Evolutionary conservation across 2,113 vertebrate genomes (phyloP).

Genomic region (Spea bombifrons): DNA sequence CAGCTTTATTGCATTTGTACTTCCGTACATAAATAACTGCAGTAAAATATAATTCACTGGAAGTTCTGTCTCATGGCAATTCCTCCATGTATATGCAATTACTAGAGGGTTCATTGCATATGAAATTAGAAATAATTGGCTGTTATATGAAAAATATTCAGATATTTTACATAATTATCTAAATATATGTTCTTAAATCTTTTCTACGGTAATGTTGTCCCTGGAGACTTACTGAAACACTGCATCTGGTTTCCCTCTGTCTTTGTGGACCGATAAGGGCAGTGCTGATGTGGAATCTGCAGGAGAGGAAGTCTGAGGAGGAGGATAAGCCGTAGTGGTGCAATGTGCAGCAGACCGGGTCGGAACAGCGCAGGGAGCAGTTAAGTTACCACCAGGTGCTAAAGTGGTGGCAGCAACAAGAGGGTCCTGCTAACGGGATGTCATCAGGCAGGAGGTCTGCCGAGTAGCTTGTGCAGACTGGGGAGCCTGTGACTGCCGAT

Average conservation of each 20-base stretch:
- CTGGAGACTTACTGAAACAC: slow-evolving; percentile 64
- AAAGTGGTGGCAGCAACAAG: slow-evolving; percentile 67
- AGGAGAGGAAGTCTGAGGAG: slow-evolving; percentile 52
- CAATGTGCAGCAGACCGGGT: slow-evolving; percentile 53
- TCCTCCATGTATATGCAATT: no score
- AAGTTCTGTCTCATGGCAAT: no score
- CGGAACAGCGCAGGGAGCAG: slow-evolving; percentile 54
- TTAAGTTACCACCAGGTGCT: slow-evolving; percentile 59
- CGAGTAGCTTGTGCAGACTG: slow-evolving; percentile 67
- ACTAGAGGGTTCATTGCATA: no score
- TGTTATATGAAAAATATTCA: no score
- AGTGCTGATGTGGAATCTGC: slow-evolving; percentile 64
- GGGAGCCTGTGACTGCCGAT: slow-evolving; percentile 55
- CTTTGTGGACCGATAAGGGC: slow-evolving; percentile 65
- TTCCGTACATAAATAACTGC: no score
- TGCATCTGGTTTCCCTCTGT: slow-evolving; percentile 70
- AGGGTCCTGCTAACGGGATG: slow-evolving; percentile 82
- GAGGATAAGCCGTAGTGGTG: slow-evolving; percentile 54
- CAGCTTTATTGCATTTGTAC: no score
- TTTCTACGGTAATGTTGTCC: no score
- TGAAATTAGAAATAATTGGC: no score
- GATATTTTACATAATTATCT: no score
- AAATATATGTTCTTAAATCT: no score
- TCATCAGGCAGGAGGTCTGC: slow-evolving; percentile 60
- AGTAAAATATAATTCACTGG: no score